phyloP scores from a whole-genome alignment of 2,888 invertebrate genomes.

The Agrilus cyanescens region DNA sequence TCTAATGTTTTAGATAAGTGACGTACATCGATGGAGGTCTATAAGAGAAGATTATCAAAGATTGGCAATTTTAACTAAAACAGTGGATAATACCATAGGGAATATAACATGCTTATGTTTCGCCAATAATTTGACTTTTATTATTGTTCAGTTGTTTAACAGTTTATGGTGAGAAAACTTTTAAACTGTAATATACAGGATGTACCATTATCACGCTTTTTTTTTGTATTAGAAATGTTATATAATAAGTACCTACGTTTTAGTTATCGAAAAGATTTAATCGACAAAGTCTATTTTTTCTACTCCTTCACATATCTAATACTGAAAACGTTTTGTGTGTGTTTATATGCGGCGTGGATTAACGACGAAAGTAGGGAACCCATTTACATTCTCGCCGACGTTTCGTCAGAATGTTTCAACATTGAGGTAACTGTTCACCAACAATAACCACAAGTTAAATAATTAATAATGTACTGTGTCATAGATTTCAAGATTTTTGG shows the following conservation, averaged over 20 bases:
- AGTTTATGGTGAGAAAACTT: constrained; percentile 47
- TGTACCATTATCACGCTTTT: background rate
- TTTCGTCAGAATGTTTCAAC: constrained; percentile 33
- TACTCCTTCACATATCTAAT: constrained; percentile 55
- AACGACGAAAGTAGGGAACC: constrained; percentile 32
- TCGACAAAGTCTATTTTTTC: constrained; percentile 49
- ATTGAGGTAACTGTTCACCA: constrained; percentile 27
- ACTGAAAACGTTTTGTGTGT: constrained; percentile 42
- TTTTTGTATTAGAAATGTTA: background rate
- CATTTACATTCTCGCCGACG: constrained; percentile 28
- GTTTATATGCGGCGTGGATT: constrained; percentile 28
- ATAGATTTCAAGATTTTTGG: constrained; percentile 27
- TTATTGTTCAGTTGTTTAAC: constrained; percentile 59
- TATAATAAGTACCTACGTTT: background rate
- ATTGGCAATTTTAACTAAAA: constrained; percentile 46
- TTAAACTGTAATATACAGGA: constrained; percentile 1
- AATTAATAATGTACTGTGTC: too few species aligned
- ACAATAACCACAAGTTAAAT: too few species aligned
- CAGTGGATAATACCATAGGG: constrained; percentile 48
- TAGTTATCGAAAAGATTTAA: constrained; percentile 21
- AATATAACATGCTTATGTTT: constrained; percentile 54
- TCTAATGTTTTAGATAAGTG: constrained; percentile 36
- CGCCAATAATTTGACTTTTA: constrained; percentile 59
- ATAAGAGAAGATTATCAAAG: constrained; percentile 53
- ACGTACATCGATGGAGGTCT: constrained; percentile 52